Percentiles rank a stretch among this genome's conserved stretches.
Evolutionary conservation across 2,888 invertebrate genomes (phyloP).

Genomic region (Temnothorax ravouxi): DNA sequence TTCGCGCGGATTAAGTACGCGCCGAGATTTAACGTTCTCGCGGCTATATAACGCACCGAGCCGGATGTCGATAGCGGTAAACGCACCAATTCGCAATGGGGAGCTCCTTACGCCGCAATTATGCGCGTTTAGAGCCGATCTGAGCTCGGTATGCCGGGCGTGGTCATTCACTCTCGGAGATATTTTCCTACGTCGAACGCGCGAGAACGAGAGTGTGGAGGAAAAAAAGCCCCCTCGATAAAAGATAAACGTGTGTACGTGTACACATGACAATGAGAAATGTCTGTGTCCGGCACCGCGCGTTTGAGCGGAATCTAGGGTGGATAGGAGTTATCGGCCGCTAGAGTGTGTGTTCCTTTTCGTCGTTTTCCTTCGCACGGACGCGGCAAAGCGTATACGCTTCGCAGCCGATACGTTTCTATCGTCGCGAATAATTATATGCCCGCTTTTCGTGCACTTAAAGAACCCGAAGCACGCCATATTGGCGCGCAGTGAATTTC

Average conservation of each 20-base stretch:
- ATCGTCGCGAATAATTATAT: background rate
- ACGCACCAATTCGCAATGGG: constrained; percentile 73
- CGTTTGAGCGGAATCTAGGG: constrained; percentile 14
- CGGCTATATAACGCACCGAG: background rate
- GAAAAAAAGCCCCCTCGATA: constrained; percentile 74
- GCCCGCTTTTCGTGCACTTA: background rate
- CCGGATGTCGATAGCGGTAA: constrained; percentile 57
- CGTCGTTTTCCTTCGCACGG: background rate
- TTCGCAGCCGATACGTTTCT: background rate
- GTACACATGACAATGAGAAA: constrained; percentile 71
- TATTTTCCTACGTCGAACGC: constrained; percentile 62
- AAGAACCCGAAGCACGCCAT: background rate
- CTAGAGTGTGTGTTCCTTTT: background rate
- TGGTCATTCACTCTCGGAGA: constrained; percentile 78
- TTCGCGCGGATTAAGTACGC: background rate
- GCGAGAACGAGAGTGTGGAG: constrained; percentile 69
- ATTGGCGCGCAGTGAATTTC: background rate
- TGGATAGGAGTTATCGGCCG: constrained; percentile 27
- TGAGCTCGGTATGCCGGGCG: constrained; percentile 80
- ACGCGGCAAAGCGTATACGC: background rate
- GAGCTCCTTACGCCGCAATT: constrained; percentile 73
- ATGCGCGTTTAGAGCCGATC: constrained; percentile 62
- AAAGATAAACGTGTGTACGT: constrained; percentile 77
- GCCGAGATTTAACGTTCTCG: background rate
- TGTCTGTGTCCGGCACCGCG: constrained; percentile 43